These are phyloP conservation scores for Microcebus murinus DNA, from an alignment of 2,113 vertebrate genomes.

Conservation along the genomic window DNA sequence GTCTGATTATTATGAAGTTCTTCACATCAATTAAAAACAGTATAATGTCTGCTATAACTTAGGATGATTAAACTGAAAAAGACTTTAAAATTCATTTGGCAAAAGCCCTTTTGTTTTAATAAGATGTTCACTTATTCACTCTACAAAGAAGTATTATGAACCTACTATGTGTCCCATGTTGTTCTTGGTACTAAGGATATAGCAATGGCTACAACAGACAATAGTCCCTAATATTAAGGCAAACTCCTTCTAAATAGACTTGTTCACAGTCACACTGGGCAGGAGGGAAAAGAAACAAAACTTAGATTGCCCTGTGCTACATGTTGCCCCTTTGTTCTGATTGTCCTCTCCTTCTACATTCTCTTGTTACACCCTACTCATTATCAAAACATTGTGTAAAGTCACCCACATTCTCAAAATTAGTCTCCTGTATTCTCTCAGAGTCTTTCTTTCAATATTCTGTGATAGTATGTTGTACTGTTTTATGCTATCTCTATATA, in stretches of 20 bases:
- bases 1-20: neutral
- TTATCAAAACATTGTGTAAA: neutral
- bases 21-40: neutral
- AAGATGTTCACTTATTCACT: neutral
- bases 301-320: neutral
- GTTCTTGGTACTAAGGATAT: neutral
- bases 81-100: neutral
- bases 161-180: neutral
- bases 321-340: neutral
- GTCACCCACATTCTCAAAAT: neutral
- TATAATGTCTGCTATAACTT: neutral
- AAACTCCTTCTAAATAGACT: neutral
- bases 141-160: neutral
- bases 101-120: neutral
- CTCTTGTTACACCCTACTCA: neutral
- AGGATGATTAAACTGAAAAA: neutral
- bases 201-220: neutral
- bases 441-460: neutral
- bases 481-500: neutral
- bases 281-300: neutral
- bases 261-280: neutral
- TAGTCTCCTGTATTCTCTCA: neutral
- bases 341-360: neutral
- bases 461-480: neutral
- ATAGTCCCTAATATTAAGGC: neutral